Evolutionary conservation across 2,888 invertebrate species (phyloP).

Genomic region (Ptychoptera contaminata): DNA sequence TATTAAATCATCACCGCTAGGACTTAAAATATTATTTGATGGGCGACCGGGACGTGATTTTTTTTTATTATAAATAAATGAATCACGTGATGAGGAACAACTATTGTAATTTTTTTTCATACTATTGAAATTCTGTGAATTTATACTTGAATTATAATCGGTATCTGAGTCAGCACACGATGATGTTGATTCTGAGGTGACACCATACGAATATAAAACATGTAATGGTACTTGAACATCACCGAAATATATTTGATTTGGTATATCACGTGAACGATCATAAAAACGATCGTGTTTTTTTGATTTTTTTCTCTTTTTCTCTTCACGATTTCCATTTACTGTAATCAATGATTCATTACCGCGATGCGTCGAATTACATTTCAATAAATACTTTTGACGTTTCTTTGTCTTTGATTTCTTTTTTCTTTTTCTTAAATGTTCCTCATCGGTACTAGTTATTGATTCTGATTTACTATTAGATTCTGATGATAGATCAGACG

Average conservation of each 20-base stretch:
- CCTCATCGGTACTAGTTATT: neutral
- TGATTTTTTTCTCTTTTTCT: too few relatives aligned
- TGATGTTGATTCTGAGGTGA: conserved; percentile 1
- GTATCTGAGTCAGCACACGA: too few relatives aligned
- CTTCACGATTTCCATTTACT: neutral
- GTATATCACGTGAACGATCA: conserved; percentile 25
- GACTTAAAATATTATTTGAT: neutral
- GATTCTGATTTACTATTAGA: neutral
- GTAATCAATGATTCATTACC: neutral
- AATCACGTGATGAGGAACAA: too few relatives aligned
- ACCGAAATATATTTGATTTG: conserved; percentile 38
- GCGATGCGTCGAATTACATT: neutral
- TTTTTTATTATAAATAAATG: too few relatives aligned
- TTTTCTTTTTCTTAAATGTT: neutral
- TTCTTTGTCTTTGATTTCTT: neutral
- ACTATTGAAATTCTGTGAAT: too few relatives aligned
- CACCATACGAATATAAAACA: conserved; percentile 7
- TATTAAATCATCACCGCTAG: neutral
- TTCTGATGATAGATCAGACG: too few relatives aligned
- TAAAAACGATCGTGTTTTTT: conserved; percentile 20
- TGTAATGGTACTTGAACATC: conserved; percentile 27
- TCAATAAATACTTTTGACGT: too few relatives aligned
- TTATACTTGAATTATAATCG: too few relatives aligned
- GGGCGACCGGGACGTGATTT: too few relatives aligned
- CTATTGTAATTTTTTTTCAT: too few relatives aligned